phyloP scores from a whole-genome alignment of 2,888 invertebrate species.

The Helleia helle region DNA sequence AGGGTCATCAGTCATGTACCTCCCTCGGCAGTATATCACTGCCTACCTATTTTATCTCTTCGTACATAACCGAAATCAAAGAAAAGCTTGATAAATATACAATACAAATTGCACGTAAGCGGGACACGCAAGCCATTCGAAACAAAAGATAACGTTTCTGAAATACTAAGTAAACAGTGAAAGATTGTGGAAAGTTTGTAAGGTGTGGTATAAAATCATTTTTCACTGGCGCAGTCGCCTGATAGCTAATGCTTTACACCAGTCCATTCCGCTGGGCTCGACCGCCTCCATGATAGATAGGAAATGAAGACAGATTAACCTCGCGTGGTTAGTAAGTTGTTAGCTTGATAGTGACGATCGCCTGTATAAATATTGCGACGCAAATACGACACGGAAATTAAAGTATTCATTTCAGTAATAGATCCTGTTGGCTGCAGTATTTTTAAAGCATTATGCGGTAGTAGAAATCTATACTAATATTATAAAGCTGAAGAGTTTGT shows the following conservation, averaged over 20 bases:
- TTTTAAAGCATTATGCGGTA: no score
- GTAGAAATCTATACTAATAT: no score
- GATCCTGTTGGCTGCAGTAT: no score
- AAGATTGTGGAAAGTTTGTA: constrained; percentile 50
- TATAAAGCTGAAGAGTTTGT: no score
- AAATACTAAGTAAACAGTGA: constrained; percentile 53
- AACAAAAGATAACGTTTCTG: constrained; percentile 54
- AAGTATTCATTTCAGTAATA: no score
- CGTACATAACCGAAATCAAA: constrained; percentile 50
- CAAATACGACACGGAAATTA: no score
- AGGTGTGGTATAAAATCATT: constrained; percentile 70
- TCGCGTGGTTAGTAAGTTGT: constrained; percentile 56
- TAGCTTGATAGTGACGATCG: constrained; percentile 24
- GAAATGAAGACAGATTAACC: constrained; percentile 71
- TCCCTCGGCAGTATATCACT: constrained; percentile 24
- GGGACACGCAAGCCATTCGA: constrained; percentile 50
- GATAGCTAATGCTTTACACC: constrained; percentile 62
- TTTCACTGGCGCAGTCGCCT: constrained; percentile 60
- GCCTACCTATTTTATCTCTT: constrained; percentile 24
- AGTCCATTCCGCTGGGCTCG: constrained; percentile 39
- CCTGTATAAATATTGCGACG: constrained; percentile 27
- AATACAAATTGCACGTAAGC: constrained; percentile 39
- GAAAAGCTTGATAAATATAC: constrained; percentile 43
- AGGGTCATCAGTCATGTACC: constrained; percentile 24
- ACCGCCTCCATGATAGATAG: constrained; percentile 64